phyloP scores from a whole-genome alignment of 1,140 invertebrate species.

The Acromyrmex heyeri region DNA sequence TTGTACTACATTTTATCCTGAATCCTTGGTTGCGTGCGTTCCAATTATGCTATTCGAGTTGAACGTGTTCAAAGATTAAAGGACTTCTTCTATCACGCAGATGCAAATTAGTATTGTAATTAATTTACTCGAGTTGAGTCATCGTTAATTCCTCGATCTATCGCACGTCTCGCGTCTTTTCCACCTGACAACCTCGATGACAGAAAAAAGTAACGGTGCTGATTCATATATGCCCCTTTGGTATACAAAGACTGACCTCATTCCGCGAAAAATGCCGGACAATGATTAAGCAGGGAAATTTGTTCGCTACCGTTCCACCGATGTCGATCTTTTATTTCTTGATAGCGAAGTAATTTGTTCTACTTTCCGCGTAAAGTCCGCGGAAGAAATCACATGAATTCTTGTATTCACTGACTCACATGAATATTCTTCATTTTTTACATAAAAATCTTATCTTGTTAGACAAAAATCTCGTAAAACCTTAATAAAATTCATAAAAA shows the following conservation, averaged over 20 bases:
- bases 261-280: slow-evolving; percentile 55
- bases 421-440: not conserved
- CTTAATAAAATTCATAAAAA: not conserved
- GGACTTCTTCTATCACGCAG: not conserved
- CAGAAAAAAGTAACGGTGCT: slow-evolving; percentile 42
- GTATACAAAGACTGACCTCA: slow-evolving; percentile 50
- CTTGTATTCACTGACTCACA: not conserved
- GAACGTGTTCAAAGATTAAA: not conserved
- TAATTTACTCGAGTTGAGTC: slow-evolving; percentile 57
- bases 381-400: slow-evolving; percentile 39
- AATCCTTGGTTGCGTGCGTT: not conserved
- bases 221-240: slow-evolving; percentile 49
- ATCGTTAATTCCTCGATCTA: slow-evolving; percentile 48
- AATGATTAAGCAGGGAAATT: slow-evolving; percentile 66
- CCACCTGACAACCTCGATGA: slow-evolving; percentile 33
- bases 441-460: not conserved
- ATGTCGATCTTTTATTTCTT: slow-evolving; percentile 46
- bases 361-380: not conserved
- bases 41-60: not conserved
- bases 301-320: slow-evolving; percentile 18
- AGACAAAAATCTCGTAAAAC: not conserved
- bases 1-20: not conserved
- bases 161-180: slow-evolving; percentile 30
- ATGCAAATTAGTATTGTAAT: slow-evolving; percentile 25
- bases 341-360: slow-evolving; percentile 44